phyloP scores from a whole-genome alignment of 2,888 invertebrate species.

The Trileptium ribeirensis region DNA sequence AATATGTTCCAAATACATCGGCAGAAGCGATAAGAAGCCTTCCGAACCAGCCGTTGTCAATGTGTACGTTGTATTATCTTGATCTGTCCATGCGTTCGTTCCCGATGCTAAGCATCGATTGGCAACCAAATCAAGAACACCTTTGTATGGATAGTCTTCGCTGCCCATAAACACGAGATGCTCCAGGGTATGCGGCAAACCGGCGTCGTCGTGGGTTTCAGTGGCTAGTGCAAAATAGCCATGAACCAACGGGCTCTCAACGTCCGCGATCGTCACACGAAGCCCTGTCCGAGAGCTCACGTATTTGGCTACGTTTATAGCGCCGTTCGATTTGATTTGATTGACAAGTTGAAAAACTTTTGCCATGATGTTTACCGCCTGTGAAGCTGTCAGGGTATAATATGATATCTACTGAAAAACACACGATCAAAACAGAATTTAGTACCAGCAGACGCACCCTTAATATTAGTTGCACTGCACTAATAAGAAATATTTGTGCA shows the following conservation, averaged over 20 bases:
- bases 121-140: constrained; percentile 75
- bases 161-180: constrained; percentile 85
- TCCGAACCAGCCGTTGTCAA: constrained; percentile 76
- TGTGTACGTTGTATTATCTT: constrained; percentile 80
- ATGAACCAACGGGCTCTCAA: constrained; percentile 81
- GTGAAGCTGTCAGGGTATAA: no score
- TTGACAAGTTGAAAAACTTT: constrained; percentile 8
- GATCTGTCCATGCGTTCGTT: constrained; percentile 80
- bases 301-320: constrained; percentile 72
- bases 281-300: constrained; percentile 69
- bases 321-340: constrained; percentile 63
- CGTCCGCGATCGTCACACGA: constrained; percentile 72
- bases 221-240: constrained; percentile 69
- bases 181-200: constrained; percentile 82
- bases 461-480: no score
- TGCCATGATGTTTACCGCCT: neutral
- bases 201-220: constrained; percentile 82
- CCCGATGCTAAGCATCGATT: constrained; percentile 82
- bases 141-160: constrained; percentile 78
- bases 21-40: constrained; percentile 78
- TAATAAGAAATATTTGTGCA: no score
- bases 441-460: no score
- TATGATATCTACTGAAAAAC: no score
- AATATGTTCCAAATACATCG: constrained; percentile 82
- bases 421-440: no score